These are phyloP conservation scores for Cataglyphis albicans DNA, from an alignment of 2,888 invertebrate species.

Conservation along the genomic window DNA sequence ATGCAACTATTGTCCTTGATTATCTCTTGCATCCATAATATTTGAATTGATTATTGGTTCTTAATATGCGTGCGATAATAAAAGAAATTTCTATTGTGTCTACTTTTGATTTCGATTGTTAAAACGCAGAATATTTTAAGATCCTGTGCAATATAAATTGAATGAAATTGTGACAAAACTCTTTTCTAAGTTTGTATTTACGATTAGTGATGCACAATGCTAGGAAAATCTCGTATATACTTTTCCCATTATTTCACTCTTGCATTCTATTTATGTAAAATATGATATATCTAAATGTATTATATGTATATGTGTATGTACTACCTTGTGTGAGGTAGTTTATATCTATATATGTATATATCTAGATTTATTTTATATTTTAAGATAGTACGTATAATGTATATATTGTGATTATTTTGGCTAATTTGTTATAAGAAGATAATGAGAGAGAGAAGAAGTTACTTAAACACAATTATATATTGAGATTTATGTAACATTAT, in stretches of 20 bases:
- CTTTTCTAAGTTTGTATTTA: slow-evolving; percentile 46
- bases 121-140: slow-evolving; percentile 31
- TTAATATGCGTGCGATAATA: background rate
- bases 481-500: slow-evolving; percentile 28
- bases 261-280: slow-evolving; percentile 43
- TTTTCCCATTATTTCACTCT: slow-evolving; percentile 37
- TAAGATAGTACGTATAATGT: slow-evolving; percentile 62
- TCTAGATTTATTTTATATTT: slow-evolving; percentile 23
- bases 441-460: slow-evolving; percentile 18
- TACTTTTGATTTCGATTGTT: slow-evolving; percentile 38
- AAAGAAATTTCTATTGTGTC: background rate
- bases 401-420: slow-evolving; percentile 51
- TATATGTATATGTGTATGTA: slow-evolving; percentile 48
- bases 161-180: background rate
- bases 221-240: slow-evolving; percentile 17
- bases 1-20: background rate
- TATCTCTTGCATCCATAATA: background rate
- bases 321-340: slow-evolving; percentile 51
- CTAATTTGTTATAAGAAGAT: slow-evolving; percentile 52
- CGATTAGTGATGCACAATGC: background rate
- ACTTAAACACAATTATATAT: slow-evolving; percentile 30
- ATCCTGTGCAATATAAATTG: background rate
- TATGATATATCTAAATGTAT: slow-evolving; percentile 34
- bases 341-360: slow-evolving; percentile 51
- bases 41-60: slow-evolving; percentile 1